Base-by-base conservation (phyloP, 37 sponge, comb jelly and placozoan species). In the Axinella damicornis region DNA sequence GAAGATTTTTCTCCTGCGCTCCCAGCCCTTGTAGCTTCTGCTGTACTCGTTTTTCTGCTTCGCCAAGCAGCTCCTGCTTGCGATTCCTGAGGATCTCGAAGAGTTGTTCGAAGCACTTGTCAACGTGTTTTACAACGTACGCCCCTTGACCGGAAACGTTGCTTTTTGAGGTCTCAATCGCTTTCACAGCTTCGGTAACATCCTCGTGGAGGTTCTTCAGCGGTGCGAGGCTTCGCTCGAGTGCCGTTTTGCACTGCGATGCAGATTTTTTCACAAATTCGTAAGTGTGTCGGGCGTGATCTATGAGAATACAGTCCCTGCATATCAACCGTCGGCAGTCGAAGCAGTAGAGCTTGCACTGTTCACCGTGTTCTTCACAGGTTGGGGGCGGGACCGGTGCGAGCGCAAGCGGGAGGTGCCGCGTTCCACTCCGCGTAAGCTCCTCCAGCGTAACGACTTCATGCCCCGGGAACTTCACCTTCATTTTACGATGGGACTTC, bases 321-420 rank as follows among this genome's bases (percentile, higher is more conserved):
- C 85, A 84, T 19, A 76, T 40, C 11, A 75, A 69, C 31, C 28
- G 63, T 24, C 69, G 40, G 68, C 85, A 84, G 59, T 75, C 37
- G 57, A 64, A 74, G 69, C 85, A 84, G 69, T 69, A 84, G 28
- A 84, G 39, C 53, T 75, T 84, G 75, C 21, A 72, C 28, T 25
- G 69, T 58, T 64, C 69, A 17, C 75, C 54, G 59, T 67, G 75
- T 22, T 34, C 65, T 2, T 27, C 19, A 41, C 85, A 84, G 11
- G 30, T 53, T 2, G 21, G 21, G 36, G 65, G 25, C 33, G 58
- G 69, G 46, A 9, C 46, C 9, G 9, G 46, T 4, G 46, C 46
- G 46, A 46, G 46, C 9, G 46, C 46, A 9, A 18, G 27, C 19
- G 74, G 74, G 24, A 71, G 22, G 19, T 35, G 9, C 24, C 27